Base-by-base conservation (phyloP, 2,113 vertebrate genomes). In the Eclectus roratus region DNA sequence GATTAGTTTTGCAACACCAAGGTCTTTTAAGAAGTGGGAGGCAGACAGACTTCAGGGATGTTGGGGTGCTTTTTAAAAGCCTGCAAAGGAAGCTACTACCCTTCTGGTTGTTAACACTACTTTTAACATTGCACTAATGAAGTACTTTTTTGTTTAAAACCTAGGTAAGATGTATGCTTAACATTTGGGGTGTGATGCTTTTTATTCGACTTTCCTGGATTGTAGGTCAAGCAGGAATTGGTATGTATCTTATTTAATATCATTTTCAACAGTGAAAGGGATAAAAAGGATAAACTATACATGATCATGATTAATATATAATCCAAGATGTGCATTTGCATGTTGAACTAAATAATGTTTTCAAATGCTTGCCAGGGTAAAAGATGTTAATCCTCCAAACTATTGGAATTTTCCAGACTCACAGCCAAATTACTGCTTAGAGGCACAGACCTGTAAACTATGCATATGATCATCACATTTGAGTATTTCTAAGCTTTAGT, bases 141-240 rank as follows among this genome's bases (percentile, higher is more conserved):
- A 28, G 43, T 49, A 55, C 35, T 89, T 52, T 94, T 91, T 91
- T 93, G 31, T 94, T 91, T 88, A 86, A 96, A 79, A 91, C 76
- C 80, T 97, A 99, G 99, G 99, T 99, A 85, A 98, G 99, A 97
- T 99, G 99, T 91, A 99, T 99, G 99, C 97, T 99, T 95, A 99
- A 99, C 94, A 99, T 99, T 94, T 99, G 99, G 99, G 99, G 99
- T 33, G 99, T 99, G 91, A 99, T 99, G 99, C 98, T 99, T 92
- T 99, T 99, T 94, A 99, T 99, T 95, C 99, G 99, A 84, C 98
- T 99, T 83, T 99, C 99, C 83, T 99, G 99, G 99, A 99, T 99
- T 74, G 98, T 99, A 82, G 99, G 99, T 89, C 99, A 99, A 98
- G 99, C 99, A 85, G 99, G 99, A 96, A 99, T 99, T 76, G 99